Base-by-base conservation (phyloP, 1,140 invertebrate genomes). In the Lysiphlebus fabarum region DNA sequence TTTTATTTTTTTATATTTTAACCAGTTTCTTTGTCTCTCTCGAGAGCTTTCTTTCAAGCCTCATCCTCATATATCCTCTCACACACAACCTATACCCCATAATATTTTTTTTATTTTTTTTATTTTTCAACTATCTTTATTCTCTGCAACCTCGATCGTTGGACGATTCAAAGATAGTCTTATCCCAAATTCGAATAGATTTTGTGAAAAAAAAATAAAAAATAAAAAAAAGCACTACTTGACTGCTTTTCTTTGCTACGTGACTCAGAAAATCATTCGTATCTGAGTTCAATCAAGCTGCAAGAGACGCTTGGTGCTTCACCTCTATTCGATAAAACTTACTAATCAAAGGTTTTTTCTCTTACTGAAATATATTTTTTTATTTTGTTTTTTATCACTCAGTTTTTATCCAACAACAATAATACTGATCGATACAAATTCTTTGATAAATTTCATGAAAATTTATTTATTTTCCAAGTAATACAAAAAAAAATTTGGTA, bases 261-360 rank as follows among this genome's bases (percentile, higher is more conserved):
- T 51, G 49, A 33, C 12, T 51, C n/a, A 51, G 49, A 51, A 51
- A 51, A 51, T 51, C 49, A 36, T 51, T 51, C n/a, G 36, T 51
- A 51, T 51, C 49, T 51, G n/a, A 36, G 49, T 37, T 37, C 49
- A 51, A 51, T 51, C 49, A 51, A 34, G 10, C 49, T 38, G 12
- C 49, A 51, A 51, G 36, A 26, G 17, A 26, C 17, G 17, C 17
- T 26, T 26, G 17, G 17, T 4, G 17, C 17, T 26, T 26, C 17
- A 26, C 17, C 17, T 26, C 17, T 4, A 26, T 26, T 26, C 17
- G 17, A 26, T 26, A 26, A 26, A 26, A 26, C 17, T 26, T 26
- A 26, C 17, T 26, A 26, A 26, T 26, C 17, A 26, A 26, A 26
- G 17, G 17, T 26, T 26, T 26, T 26, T 26, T 26, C 17, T 26